phyloP scores from a whole-genome alignment of 2,113 vertebrate species.

The Hylia prasina region DNA sequence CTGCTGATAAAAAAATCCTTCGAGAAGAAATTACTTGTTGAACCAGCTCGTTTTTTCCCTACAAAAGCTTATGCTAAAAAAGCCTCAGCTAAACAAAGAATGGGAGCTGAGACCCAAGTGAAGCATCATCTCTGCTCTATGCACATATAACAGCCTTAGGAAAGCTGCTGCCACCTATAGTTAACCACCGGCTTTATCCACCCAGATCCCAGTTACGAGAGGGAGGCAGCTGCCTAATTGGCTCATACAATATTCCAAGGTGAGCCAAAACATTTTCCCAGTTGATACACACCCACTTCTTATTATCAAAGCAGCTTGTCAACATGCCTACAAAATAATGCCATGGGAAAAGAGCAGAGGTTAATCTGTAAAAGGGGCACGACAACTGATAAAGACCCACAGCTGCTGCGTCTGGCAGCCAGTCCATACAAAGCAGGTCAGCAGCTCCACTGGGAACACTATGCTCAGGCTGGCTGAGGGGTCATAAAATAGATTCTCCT shows the following conservation, averaged over 20 bases:
- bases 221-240: background rate
- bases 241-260: background rate
- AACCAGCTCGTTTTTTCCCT: background rate
- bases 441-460: background rate
- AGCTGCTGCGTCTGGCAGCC: background rate
- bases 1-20: background rate
- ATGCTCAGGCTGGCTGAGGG: background rate
- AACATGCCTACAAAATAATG: background rate
- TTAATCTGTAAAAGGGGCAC: background rate
- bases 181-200: background rate
- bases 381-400: background rate
- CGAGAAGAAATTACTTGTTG: fast-evolving
- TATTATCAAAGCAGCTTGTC: background rate
- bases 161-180: slow-evolving; percentile 51
- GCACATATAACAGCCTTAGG: background rate
- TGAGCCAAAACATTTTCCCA: background rate
- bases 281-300: background rate
- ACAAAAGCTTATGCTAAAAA: background rate
- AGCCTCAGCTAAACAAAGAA: background rate
- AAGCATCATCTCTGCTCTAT: background rate
- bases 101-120: background rate
- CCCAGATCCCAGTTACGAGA: background rate
- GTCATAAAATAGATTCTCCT: background rate
- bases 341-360: background rate
- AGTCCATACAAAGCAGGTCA: background rate